phyloP scores from a whole-genome alignment of 2,888 invertebrate genomes.

The Petrolisthes cinctipes region DNA sequence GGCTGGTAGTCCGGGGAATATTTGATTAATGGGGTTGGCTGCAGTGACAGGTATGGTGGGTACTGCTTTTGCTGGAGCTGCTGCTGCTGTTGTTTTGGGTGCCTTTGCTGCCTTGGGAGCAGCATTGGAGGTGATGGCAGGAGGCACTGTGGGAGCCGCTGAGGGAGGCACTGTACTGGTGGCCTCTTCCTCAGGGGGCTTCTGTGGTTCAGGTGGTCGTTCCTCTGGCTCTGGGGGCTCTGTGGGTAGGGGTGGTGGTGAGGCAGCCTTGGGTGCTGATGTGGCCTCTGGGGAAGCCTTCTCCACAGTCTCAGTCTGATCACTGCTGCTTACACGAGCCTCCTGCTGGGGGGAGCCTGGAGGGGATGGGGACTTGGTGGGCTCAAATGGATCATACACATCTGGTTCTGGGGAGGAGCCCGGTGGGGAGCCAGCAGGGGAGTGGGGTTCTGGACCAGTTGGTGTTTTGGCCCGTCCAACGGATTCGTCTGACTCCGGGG shows the following conservation, averaged over 20 bases:
- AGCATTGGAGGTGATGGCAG: conserved; percentile 44
- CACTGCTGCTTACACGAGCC: conserved; percentile 64
- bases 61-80: conserved; percentile 36
- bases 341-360: conserved; percentile 71
- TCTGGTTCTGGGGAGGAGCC: conserved; percentile 70
- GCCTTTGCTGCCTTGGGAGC: conserved; percentile 41
- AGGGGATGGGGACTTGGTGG: conserved; percentile 83
- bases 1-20: conserved; percentile 64
- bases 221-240: conserved; percentile 65
- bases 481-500: conserved; percentile 63
- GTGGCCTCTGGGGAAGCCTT: conserved; percentile 68
- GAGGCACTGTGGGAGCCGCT: conserved; percentile 31
- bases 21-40: conserved; percentile 56
- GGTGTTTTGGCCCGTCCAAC: conserved; percentile 58
- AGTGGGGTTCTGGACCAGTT: conserved; percentile 52
- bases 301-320: conserved; percentile 57
- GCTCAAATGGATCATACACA: conserved; percentile 92
- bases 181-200: conserved; percentile 64
- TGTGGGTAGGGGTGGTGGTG: conserved; percentile 65
- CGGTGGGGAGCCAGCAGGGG: conserved; percentile 59
- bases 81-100: conserved; percentile 32
- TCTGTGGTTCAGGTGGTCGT: conserved; percentile 64
- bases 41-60: conserved; percentile 42
- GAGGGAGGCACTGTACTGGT: conserved; percentile 58
- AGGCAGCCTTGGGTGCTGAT: conserved; percentile 68